Percentiles rank a stretch among this genome's conserved stretches.
Conservation (phyloP, 1,140 invertebrate species). For the Megalonaias nervosa region DNA sequence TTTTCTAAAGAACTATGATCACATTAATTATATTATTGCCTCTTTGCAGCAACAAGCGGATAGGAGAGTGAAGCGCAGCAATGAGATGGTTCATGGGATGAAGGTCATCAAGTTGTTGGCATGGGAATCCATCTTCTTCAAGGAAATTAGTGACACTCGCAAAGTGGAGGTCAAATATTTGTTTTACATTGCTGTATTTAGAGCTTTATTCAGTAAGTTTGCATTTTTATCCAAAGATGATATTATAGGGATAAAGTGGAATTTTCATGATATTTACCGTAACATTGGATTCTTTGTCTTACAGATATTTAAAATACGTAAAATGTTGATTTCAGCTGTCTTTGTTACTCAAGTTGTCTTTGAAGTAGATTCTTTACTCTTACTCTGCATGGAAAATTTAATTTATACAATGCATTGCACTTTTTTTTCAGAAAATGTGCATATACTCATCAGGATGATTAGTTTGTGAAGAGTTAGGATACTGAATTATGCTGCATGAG, state of each 20-base stretch:
- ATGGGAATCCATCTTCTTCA: constrained; percentile 84
- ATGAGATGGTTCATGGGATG: constrained; percentile 86
- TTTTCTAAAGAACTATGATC: background rate
- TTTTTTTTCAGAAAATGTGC: too few species aligned
- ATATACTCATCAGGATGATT: too few species aligned
- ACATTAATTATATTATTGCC: background rate
- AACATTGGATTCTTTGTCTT: too few species aligned
- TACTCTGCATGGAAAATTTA: too few species aligned
- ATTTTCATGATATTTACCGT: background rate
- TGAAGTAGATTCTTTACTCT: too few species aligned
- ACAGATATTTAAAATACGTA: too few species aligned
- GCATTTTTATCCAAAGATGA: background rate
- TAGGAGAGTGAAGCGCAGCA: constrained; percentile 82
- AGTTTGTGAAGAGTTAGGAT: too few species aligned
- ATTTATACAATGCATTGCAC: too few species aligned
- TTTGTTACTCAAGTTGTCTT: too few species aligned
- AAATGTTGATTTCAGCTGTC: too few species aligned
- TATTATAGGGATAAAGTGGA: background rate
- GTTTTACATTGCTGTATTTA: constrained; percentile 82
- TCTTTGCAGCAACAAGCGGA: constrained; percentile 72
- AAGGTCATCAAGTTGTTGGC: constrained; percentile 86
- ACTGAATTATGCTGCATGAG: too few species aligned
- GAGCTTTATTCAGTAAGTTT: constrained; percentile 71
- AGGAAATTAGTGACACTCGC: constrained; percentile 78
- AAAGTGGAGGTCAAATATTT: constrained; percentile 82